These are phyloP conservation scores for Benthosema pterotum DNA, from an alignment of 2,797 vertebrate genomes.

Conservation along the genomic window DNA sequence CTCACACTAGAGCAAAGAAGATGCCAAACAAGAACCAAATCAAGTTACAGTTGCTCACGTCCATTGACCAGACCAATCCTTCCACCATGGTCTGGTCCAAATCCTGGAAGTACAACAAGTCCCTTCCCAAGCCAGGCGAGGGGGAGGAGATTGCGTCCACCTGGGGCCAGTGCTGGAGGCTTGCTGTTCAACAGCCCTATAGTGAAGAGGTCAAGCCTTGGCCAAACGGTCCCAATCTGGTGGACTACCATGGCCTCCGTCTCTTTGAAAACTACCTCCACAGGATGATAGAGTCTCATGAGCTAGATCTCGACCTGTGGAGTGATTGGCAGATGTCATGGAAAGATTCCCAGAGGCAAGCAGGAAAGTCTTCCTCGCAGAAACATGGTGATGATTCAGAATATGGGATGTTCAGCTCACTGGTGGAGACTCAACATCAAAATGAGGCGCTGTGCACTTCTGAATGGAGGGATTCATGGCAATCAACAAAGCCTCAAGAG, in stretches of 20 bases:
- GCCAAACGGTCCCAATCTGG: conserved; percentile 42
- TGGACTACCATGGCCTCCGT: conserved; percentile 21
- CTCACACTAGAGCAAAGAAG: no score
- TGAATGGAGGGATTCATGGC: conserved; percentile 70
- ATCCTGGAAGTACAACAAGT: conserved; percentile 68
- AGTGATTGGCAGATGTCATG: conserved; percentile 68
- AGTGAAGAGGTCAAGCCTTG: conserved; percentile 51
- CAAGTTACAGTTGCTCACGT: conserved; percentile 41
- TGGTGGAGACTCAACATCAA: conserved; percentile 45
- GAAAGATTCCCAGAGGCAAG: conserved; percentile 43
- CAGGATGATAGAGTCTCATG: conserved; percentile 30
- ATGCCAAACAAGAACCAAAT: conserved; percentile 18
- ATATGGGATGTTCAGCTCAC: conserved; percentile 18
- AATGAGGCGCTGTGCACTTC: conserved; percentile 41
- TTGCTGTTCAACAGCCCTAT: conserved; percentile 57
- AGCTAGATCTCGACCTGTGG: conserved; percentile 27
- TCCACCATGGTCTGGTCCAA: conserved; percentile 62
- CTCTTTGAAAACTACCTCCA: conserved; percentile 48
- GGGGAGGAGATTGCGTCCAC: conserved; percentile 6
- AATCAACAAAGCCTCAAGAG: conserved; percentile 49
- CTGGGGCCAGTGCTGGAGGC: conserved; percentile 71
- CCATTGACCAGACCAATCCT: conserved; percentile 55
- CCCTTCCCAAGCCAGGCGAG: conserved; percentile 41
- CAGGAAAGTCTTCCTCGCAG: not conserved
- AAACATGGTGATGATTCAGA: not conserved